These are phyloP conservation scores for Agrotis ipsilon DNA, from an alignment of 2,888 invertebrate genomes.

Conservation along the genomic window DNA sequence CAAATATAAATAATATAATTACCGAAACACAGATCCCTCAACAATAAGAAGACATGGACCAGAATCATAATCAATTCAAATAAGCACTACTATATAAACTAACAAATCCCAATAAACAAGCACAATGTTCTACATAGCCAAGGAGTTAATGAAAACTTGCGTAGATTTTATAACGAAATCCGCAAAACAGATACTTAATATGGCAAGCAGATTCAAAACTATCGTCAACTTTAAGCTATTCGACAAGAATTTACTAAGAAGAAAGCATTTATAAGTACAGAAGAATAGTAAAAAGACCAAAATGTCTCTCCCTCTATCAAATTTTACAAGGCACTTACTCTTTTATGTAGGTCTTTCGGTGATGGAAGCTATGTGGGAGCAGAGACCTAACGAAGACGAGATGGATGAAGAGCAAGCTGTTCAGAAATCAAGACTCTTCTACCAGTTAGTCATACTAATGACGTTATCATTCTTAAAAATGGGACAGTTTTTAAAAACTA, in stretches of 20 bases:
- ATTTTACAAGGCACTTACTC: constrained; percentile 14
- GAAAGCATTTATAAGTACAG: not conserved
- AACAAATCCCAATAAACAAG: not conserved
- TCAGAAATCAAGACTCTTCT: constrained; percentile 12
- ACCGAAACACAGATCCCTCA: not conserved
- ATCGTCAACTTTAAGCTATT: not conserved
- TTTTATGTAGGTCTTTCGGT: constrained; percentile 7
- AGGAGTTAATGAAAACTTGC: not conserved
- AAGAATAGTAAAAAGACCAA: too few relatives aligned
- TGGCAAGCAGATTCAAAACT: not conserved
- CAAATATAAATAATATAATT: not conserved
- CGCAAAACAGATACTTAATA: not conserved
- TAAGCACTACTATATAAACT: not conserved
- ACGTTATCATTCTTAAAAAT: constrained; percentile 32
- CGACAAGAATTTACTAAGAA: not conserved
- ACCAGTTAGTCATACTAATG: constrained; percentile 26
- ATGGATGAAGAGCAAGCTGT: constrained; percentile 8
- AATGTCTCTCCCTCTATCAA: constrained; percentile 1
- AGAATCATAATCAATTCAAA: not conserved
- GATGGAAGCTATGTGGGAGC: constrained; percentile 6
- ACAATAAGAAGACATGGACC: not conserved
- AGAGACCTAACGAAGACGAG: not conserved
- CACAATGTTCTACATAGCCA: constrained; percentile 2
- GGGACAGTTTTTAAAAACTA: constrained; percentile 12
- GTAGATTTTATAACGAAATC: not conserved